Percentiles rank a stretch among this genome's conserved stretches.
Conservation (phyloP, 2,888 invertebrate species). For the Heliconius erato region DNA sequence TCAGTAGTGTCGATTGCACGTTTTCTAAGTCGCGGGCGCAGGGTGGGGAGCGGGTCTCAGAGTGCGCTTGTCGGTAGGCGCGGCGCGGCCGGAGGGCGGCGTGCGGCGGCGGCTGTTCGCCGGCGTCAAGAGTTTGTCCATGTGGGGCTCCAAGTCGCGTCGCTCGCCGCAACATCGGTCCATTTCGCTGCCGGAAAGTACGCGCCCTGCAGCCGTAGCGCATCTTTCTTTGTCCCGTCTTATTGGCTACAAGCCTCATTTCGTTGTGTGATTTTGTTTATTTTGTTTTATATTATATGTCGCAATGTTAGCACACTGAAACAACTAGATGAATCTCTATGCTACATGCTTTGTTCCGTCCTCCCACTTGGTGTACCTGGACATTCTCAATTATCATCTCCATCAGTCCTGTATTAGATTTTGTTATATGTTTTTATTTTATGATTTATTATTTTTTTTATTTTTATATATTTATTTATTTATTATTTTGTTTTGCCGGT, state of each 20-base stretch:
- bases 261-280: slow-evolving; percentile 77
- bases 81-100: slow-evolving; percentile 87
- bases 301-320: slow-evolving; percentile 81
- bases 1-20: slow-evolving; percentile 84
- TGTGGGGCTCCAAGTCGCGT: slow-evolving; percentile 89
- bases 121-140: slow-evolving; percentile 92
- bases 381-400: slow-evolving; percentile 52
- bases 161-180: slow-evolving; percentile 92
- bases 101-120: slow-evolving; percentile 92
- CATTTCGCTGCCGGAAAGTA: slow-evolving; percentile 95
- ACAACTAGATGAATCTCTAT: slow-evolving; percentile 79
- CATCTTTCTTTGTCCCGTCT: slow-evolving; percentile 82
- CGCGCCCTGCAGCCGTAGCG: slow-evolving; percentile 83
- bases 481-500: slow-evolving; percentile 74
- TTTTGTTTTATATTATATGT: slow-evolving; percentile 70
- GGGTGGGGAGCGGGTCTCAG: slow-evolving; percentile 63
- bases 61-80: slow-evolving; percentile 80
- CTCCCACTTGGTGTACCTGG: slow-evolving; percentile 68
- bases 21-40: slow-evolving; percentile 80
- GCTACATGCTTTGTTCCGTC: slow-evolving; percentile 78
- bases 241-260: slow-evolving; percentile 77
- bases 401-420: slow-evolving; percentile 52
- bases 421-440: slow-evolving; percentile 53
- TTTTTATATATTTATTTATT: slow-evolving; percentile 56
- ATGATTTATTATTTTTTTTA: slow-evolving; percentile 57